phyloP scores from a whole-genome alignment of 1,140 invertebrate genomes.

The Temnothorax curvispinosus region DNA sequence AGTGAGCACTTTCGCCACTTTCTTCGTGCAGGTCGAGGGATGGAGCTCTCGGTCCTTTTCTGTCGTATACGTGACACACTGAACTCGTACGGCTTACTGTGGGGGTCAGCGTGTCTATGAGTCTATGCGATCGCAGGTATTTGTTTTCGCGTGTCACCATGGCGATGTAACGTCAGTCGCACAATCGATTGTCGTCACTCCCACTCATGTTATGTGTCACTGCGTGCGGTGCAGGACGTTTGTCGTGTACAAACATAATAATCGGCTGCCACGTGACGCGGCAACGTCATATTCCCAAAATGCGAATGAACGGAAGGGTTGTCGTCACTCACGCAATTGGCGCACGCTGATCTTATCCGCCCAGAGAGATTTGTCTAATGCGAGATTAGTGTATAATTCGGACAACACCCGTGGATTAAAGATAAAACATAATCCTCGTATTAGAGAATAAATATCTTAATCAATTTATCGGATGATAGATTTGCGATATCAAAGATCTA shows the following conservation, averaged over 20 bases:
- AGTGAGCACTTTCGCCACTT: neutral
- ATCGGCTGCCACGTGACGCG: slow-evolving; percentile 21
- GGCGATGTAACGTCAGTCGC: slow-evolving; percentile 57
- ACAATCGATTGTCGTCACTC: slow-evolving; percentile 65
- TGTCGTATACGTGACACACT: slow-evolving; percentile 46
- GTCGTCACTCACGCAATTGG: slow-evolving; percentile 1
- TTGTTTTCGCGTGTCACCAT: slow-evolving; percentile 71
- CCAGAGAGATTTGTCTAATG: neutral
- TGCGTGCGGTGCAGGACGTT: neutral
- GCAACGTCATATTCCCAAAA: slow-evolving; percentile 14
- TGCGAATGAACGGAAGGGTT: neutral
- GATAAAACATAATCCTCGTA: neutral
- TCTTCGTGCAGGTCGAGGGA: neutral
- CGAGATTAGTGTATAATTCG: neutral
- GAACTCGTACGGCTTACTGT: slow-evolving; percentile 42
- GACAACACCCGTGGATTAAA: neutral
- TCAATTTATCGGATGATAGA: neutral
- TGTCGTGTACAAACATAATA: slow-evolving; percentile 7
- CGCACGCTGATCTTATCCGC: neutral
- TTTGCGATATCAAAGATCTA: neutral
- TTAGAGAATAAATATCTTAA: neutral
- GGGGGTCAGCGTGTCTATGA: slow-evolving; percentile 2
- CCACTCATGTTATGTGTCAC: slow-evolving; percentile 27
- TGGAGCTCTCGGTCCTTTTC: neutral
- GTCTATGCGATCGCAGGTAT: slow-evolving; percentile 49